phyloP scores from a whole-genome alignment of 2,113 vertebrate species.

The Acrocephalus kingi region DNA sequence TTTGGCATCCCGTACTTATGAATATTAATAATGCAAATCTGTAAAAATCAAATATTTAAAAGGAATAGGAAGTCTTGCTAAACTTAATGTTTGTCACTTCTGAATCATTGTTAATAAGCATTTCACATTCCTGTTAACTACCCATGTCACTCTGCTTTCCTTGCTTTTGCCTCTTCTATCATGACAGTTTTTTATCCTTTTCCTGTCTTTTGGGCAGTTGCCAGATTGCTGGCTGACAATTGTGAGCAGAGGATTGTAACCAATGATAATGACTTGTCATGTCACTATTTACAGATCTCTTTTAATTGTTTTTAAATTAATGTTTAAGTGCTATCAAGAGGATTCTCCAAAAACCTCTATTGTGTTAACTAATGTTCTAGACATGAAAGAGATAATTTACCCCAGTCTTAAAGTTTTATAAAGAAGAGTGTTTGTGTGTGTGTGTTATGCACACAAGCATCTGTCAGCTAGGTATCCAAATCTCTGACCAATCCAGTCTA shows the following conservation, averaged over 20 bases:
- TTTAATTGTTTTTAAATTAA: not conserved
- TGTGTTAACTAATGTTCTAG: not conserved
- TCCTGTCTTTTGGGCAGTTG: not conserved
- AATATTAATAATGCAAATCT: not conserved
- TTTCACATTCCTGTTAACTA: constrained; percentile 22
- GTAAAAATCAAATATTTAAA: not conserved
- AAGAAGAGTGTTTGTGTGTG: not conserved
- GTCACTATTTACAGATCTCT: not conserved
- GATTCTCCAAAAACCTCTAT: not conserved
- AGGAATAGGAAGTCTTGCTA: not conserved
- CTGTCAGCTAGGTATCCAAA: not conserved
- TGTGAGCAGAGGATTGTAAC: not conserved
- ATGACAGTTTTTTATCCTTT: not conserved
- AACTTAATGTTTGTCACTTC: constrained; percentile 24
- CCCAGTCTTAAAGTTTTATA: not conserved
- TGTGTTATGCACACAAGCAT: not conserved
- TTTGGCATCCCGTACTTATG: not conserved
- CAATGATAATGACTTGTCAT: not conserved
- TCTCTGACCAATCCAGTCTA: not conserved
- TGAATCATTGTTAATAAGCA: constrained; percentile 47
- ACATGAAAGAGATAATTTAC: not conserved
- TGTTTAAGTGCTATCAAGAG: not conserved
- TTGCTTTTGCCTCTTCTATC: constrained; percentile 19
- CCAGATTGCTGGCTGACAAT: not conserved
- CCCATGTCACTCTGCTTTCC: constrained; percentile 12